A percentile compares a stretch with the other conserved stretches of the same genome.
These are phyloP conservation scores for Drosophila macrospina DNA, from an alignment of 2,888 invertebrate species.

Conservation along the genomic window DNA sequence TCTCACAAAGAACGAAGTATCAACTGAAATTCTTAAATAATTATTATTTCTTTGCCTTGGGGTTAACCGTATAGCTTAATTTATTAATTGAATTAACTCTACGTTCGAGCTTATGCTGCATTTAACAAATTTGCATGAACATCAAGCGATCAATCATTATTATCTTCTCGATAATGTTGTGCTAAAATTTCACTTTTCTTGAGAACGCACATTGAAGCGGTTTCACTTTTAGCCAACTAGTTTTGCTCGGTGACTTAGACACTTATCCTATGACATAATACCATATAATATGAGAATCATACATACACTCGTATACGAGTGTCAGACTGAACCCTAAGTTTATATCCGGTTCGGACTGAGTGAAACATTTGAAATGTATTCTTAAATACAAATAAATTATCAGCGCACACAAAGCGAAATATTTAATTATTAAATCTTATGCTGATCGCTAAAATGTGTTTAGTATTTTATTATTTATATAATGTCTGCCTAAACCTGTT, in stretches of 20 bases:
- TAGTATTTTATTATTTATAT: conserved; percentile 59
- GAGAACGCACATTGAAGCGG: conserved; percentile 48
- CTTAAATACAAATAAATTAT: conserved; percentile 52
- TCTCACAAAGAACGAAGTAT: conserved; percentile 35
- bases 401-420: conserved; percentile 34
- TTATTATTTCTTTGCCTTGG: conserved; percentile 49
- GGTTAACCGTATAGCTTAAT: conserved; percentile 26
- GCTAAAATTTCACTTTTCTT: conserved; percentile 64
- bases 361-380: conserved; percentile 46
- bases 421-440: conserved; percentile 66
- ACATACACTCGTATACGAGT: neutral
- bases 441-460: conserved; percentile 61
- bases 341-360: conserved; percentile 64
- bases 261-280: conserved; percentile 63
- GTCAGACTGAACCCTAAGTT: conserved; percentile 22
- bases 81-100: conserved; percentile 71
- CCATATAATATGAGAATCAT: conserved; percentile 12
- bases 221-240: conserved; percentile 71
- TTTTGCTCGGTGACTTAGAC: conserved; percentile 23
- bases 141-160: conserved; percentile 69
- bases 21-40: conserved; percentile 27
- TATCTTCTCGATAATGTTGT: conserved; percentile 33
- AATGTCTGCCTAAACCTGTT: conserved; percentile 59
- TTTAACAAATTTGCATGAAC: conserved; percentile 68
- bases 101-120: conserved; percentile 62